Percentiles rank a stretch among this genome's conserved stretches.
Conservation (phyloP, 2,888 invertebrate genomes). For the Oxystoma pomonae region DNA sequence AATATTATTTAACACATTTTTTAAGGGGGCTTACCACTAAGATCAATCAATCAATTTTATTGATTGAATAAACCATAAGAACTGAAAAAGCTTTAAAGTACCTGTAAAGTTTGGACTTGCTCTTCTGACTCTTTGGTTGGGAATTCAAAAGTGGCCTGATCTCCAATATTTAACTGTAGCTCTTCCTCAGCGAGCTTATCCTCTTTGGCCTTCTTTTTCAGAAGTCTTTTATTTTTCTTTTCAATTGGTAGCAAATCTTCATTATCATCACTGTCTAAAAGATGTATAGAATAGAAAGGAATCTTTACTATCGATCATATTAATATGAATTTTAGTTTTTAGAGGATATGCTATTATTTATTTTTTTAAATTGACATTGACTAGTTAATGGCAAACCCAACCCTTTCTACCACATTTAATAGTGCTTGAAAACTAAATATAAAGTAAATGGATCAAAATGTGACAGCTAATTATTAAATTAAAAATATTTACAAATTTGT, state of each 20-base stretch:
- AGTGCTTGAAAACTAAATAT: no score
- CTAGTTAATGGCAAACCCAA: neutral
- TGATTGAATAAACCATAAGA: no score
- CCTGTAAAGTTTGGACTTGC: conserved; percentile 70
- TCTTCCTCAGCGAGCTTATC: conserved; percentile 77
- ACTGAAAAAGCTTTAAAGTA: no score
- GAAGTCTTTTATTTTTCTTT: conserved; percentile 73
- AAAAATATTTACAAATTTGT: neutral
- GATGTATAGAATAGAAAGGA: neutral
- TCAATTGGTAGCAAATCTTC: conserved; percentile 78
- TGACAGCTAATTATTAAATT: no score
- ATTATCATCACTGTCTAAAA: conserved; percentile 51
- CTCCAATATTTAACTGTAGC: conserved; percentile 73
- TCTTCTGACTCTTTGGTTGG: conserved; percentile 72
- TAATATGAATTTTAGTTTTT: no score
- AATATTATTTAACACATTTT: no score
- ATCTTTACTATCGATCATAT: neutral
- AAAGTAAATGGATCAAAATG: no score
- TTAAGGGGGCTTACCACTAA: no score
- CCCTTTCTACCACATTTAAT: neutral
- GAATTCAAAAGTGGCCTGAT: conserved; percentile 73
- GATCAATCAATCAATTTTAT: no score
- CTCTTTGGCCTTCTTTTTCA: conserved; percentile 64
- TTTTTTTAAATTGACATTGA: no score
- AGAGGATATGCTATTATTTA: no score